phyloP scores from a whole-genome alignment of 2,888 invertebrate species.

The Ypsolopha sequella region DNA sequence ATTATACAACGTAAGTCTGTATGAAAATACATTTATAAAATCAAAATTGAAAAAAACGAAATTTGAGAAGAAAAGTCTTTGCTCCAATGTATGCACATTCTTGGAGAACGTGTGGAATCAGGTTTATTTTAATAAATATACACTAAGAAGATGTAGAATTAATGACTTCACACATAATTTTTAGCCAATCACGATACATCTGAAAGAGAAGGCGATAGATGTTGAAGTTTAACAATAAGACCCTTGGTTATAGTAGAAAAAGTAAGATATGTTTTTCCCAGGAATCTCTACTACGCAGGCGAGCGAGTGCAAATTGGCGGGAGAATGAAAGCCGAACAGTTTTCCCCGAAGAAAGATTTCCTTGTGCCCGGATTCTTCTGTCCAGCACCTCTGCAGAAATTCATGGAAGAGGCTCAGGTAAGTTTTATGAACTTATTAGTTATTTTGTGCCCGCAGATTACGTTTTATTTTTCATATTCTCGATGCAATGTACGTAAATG shows the following conservation, averaged over 20 bases:
- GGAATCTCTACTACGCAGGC: conserved; percentile 86
- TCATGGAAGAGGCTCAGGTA: conserved; percentile 46
- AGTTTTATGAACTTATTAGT: conserved; percentile 14
- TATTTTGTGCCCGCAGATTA: not conserved
- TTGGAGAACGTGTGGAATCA: too few species aligned
- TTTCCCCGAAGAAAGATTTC: conserved; percentile 80
- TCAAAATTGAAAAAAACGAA: too few species aligned
- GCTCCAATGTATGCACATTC: too few species aligned
- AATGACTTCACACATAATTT: too few species aligned
- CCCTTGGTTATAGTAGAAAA: not conserved
- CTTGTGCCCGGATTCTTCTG: conserved; percentile 82
- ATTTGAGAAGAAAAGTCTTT: too few species aligned
- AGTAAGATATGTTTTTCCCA: conserved; percentile 13
- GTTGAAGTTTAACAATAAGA: not conserved
- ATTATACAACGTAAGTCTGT: too few species aligned
- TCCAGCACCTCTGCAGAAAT: conserved; percentile 55
- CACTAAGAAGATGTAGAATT: too few species aligned
- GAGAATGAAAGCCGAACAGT: conserved; percentile 73
- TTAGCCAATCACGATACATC: too few species aligned
- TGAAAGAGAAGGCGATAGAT: too few species aligned
- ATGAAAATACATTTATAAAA: too few species aligned
- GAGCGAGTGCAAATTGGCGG: conserved; percentile 64
- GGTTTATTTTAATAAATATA: too few species aligned
- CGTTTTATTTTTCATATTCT: not conserved
- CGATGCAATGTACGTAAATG: too few species aligned